Base-by-base conservation (phyloP, 64 coral and sea anemone genomes). In the Pachyseris speciosa region DNA sequence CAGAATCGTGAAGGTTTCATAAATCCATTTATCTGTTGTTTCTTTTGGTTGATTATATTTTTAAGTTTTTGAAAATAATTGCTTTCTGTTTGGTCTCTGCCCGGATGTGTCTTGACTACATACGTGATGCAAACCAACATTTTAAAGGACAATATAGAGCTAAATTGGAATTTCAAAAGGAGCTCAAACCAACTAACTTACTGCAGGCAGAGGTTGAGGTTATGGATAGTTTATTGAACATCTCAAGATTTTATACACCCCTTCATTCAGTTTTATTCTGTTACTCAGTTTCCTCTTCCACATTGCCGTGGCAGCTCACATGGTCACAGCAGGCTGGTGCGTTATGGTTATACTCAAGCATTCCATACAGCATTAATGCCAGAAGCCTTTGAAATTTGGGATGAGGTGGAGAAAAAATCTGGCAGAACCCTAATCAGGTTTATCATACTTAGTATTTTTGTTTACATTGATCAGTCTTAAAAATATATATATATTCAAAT, bases 251-350 rank as follows among this genome's bases (percentile, higher is more conserved):
- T 5, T 4, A 8, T 39, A 42, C 1, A 5, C 5, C 64, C 30
- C 8, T 45, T 74, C 37, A 74, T 45, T 22, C 27, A 27, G 17
- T 74, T 45, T 6, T 5, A 49, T 71, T 86, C 32, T 13, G 19
- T 89, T 42, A 15, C 5, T 49, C 34, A 92, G 89, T 92, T 92
- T 84, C 77, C 43, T 73, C 69, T 92, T 59, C 89, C 89, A 37
- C 89, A 92, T 50, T 63, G 66, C 26, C 64, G 78, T 61, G 89
- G 89, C 12, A 92, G 89, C 17, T 92, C 89, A 55, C 89, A 92
- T 84, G 89, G 89, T 39, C 52, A 80, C 4, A 92, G 78, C 37
- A 71, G 89, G 36, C 32, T 92, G 10, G 80, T 92, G 4, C 89
- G 89, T 28, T 59, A 92, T 85, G 89, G 89, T 43, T 92, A 92